A percentile compares a stretch with the other conserved stretches of the same genome.
Conservation (phyloP, 2,888 invertebrate species). For the Aspidiotus rigidus region DNA sequence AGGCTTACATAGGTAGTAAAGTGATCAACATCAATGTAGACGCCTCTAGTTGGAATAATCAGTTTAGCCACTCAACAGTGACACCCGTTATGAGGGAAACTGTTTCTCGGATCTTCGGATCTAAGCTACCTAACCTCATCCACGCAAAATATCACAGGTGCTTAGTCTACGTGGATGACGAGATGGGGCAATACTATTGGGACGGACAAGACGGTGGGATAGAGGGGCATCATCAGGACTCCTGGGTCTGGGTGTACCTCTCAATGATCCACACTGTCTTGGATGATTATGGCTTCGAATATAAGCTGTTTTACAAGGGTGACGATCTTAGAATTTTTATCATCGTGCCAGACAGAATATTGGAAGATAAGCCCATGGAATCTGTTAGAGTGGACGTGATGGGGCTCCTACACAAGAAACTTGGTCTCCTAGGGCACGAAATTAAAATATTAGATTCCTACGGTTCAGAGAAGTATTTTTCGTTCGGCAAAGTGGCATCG, state of each 20-base stretch:
- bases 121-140: neutral
- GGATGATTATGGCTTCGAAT: neutral
- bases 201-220: neutral
- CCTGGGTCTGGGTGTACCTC: neutral
- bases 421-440: too few species aligned
- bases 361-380: neutral
- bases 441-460: too few species aligned
- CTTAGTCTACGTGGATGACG: neutral
- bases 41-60: too few species aligned
- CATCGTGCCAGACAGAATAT: neutral
- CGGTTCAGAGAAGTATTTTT: too few species aligned
- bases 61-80: too few species aligned
- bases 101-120: too few species aligned
- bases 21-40: too few species aligned
- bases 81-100: too few species aligned
- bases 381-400: too few species aligned
- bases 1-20: too few species aligned
- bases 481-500: neutral
- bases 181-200: too few species aligned
- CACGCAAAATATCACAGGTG: neutral
- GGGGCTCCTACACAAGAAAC: too few species aligned
- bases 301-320: neutral
- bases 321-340: neutral
- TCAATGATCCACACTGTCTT: neutral
- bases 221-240: neutral